Percentiles rank a stretch among this genome's conserved stretches.
Conservation (phyloP, 2,113 vertebrate genomes). For the Odobenus rosmarus region DNA sequence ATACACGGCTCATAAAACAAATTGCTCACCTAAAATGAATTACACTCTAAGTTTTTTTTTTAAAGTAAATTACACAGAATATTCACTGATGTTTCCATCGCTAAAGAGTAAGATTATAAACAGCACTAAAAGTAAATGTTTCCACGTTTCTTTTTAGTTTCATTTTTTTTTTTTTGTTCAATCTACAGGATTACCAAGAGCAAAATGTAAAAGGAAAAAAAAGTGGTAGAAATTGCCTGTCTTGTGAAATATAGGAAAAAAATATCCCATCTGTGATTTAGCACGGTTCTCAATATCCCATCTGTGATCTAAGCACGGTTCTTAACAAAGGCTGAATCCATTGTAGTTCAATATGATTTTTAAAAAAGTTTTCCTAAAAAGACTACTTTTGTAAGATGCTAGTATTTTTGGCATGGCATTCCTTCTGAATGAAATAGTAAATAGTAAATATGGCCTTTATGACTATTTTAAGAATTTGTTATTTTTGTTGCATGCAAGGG, state of each 20-base stretch:
- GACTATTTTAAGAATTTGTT: neutral
- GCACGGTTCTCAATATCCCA: constrained; percentile 82
- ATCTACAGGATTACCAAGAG: constrained; percentile 82
- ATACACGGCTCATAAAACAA: constrained; percentile 82
- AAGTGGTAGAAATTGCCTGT: constrained; percentile 83
- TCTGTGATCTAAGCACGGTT: constrained; percentile 80
- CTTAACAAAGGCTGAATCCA: constrained; percentile 74
- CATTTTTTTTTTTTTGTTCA: constrained; percentile 46
- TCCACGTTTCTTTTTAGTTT: constrained; percentile 73
- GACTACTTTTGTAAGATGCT: constrained; percentile 64
- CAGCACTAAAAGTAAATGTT: constrained; percentile 82
- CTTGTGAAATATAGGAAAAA: constrained; percentile 86
- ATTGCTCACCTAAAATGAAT: constrained; percentile 86
- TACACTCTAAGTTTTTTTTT: constrained; percentile 82
- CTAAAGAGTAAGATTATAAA: constrained; percentile 80
- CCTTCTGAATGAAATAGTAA: constrained; percentile 63
- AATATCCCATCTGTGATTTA: constrained; percentile 89
- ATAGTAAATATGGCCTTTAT: neutral
- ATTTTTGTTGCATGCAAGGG: neutral
- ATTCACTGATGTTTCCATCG: constrained; percentile 78
- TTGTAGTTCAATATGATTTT: constrained; percentile 70
- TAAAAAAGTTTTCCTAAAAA: constrained; percentile 78
- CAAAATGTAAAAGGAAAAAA: constrained; percentile 82
- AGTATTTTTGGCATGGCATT: constrained; percentile 63
- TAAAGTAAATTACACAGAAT: constrained; percentile 76